Evolutionary conservation across 2,113 vertebrate genomes (phyloP), one percentile per base, ranked within the genome.

Genomic region (Nycticryphes semicollaris): DNA sequence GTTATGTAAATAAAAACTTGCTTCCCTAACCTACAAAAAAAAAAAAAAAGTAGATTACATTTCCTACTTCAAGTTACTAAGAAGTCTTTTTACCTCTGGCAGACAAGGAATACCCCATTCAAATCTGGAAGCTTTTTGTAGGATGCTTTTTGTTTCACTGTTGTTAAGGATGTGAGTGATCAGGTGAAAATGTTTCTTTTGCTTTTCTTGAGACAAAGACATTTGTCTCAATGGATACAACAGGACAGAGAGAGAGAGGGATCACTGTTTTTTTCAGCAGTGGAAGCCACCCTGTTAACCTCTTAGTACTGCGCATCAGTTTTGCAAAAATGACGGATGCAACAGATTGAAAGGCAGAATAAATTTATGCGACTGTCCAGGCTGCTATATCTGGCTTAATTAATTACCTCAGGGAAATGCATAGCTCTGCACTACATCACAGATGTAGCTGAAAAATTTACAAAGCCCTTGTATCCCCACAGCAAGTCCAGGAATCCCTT

Each of bases 1-100:
- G 80, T 85, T 83, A 74, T 77, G 28, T 80, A 92, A 96, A 82
- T 83, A 85, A 93, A 92, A 62, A 23, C 31, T 67, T 50, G n/a
- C 12, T 84, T 95, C 20, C 31, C 15, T 59, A 63, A 74, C 12
- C 39, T 83, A 57, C 9, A 69, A 77, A 72, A 77, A 89, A 63
- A 48, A 30, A 87, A 64, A 45, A 23, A 43, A 79, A 94, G 7
- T 7, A 66, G 59, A 87, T 85, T 57, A 69, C 22, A 57, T 88
- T 80, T 93, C 3, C 14, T 69, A 57, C 21, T 93, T 83, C 7
- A 64, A 83, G 39, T 79, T 85, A 31, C 54, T 70, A 74, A 87
- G 75, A 93, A 33, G 27, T 47, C 35, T 86, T 91, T 93, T 86
- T 20, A 74, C 37, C 33, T 74, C 75, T 73, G 28, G 19, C 18